A percentile compares a stretch with the other conserved stretches of the same genome.
Conservation (phyloP, 2,888 invertebrate species). For the Ptilodon capucinus region DNA sequence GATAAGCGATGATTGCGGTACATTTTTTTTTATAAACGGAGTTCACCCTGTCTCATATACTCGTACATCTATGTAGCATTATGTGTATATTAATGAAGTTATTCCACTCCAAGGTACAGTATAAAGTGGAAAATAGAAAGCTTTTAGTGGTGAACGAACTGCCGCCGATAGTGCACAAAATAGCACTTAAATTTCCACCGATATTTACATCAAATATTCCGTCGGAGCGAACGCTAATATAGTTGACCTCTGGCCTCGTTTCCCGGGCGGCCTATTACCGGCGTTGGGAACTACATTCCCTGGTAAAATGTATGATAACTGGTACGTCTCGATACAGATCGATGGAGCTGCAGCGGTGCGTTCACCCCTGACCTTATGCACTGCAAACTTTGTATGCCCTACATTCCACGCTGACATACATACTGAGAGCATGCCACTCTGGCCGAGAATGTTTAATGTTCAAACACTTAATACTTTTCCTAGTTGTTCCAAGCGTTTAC, state of each 20-base stretch:
- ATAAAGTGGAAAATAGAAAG: no score
- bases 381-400: neutral
- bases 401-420: neutral
- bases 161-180: neutral
- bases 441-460: neutral
- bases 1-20: neutral
- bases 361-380: conserved; percentile 25
- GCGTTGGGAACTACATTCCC: neutral
- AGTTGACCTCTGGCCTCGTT: conserved; percentile 7
- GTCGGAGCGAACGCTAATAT: conserved; percentile 12
- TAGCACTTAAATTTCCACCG: neutral
- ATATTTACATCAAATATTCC: conserved; percentile 10
- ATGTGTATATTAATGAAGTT: no score
- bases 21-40: no score
- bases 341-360: conserved; percentile 31
- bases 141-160: neutral
- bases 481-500: no score
- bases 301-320: conserved; percentile 10
- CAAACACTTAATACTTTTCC: no score
- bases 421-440: neutral
- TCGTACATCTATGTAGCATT: no score
- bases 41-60: no score
- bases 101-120: no score
- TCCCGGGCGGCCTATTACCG: conserved; percentile 11
- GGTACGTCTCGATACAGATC: conserved; percentile 23